Conservation (phyloP, 2,113 vertebrate genomes). For the Trinectes maculatus region DNA sequence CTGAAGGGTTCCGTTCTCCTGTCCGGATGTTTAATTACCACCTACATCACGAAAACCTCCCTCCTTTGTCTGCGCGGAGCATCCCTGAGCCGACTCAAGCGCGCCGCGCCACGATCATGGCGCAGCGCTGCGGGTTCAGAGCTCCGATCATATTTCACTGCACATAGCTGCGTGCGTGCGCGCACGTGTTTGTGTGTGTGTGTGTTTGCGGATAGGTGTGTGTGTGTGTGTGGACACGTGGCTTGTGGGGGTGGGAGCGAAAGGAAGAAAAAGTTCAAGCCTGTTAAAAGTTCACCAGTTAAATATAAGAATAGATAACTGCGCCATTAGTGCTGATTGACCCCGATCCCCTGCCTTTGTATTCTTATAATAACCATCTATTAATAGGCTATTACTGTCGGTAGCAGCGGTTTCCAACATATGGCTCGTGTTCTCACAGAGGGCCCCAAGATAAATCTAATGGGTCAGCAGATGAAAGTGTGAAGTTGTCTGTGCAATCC, state of each 20-base stretch:
- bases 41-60: conserved; percentile 40
- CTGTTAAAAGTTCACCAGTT: conserved; percentile 1
- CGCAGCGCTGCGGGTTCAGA: conserved; percentile 4
- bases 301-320: background rate
- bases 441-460: background rate
- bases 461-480: background rate
- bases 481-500: no score
- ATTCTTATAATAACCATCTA: background rate
- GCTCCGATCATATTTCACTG: conserved; percentile 66
- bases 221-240: conserved; percentile 40
- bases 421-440: background rate
- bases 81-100: conserved; percentile 52
- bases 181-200: conserved; percentile 8
- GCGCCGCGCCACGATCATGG: conserved; percentile 5
- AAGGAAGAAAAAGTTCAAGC: conserved; percentile 22
- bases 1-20: conserved; percentile 6
- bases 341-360: background rate
- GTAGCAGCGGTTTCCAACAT: background rate
- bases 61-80: conserved; percentile 71
- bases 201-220: background rate
- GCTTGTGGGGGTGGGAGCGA: conserved; percentile 37
- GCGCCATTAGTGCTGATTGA: background rate
- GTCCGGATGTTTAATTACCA: conserved; percentile 48
- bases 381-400: background rate
- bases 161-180: conserved; percentile 6